Percentiles rank a stretch among this genome's conserved stretches.
phyloP scores from a whole-genome alignment of 2,113 vertebrate species.

The Tupaia chinensis region DNA sequence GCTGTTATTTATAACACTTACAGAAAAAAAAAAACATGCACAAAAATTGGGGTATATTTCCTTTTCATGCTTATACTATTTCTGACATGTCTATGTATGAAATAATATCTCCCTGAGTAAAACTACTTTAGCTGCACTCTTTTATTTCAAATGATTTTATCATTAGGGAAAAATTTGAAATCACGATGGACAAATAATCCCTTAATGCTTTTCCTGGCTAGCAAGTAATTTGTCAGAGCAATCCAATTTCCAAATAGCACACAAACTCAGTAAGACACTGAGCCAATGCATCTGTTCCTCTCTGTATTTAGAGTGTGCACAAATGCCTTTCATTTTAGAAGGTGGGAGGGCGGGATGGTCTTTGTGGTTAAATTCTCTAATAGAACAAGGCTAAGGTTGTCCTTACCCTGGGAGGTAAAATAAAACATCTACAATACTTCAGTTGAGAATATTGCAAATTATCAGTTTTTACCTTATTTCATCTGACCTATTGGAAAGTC shows the following conservation, averaged over 20 bases:
- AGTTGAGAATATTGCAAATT: neutral
- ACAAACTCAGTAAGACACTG: conserved; percentile 33
- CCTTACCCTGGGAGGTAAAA: neutral
- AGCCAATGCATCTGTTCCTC: conserved; percentile 71
- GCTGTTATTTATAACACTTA: conserved; percentile 53
- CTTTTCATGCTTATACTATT: conserved; percentile 61
- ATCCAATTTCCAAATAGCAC: conserved; percentile 62
- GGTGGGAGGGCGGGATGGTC: neutral
- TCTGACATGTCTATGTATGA: conserved; percentile 56
- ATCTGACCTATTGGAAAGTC: neutral
- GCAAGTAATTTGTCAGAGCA: conserved; percentile 72
- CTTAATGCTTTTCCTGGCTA: conserved; percentile 75
- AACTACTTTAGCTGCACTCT: conserved; percentile 36
- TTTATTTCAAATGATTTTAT: conserved; percentile 70
- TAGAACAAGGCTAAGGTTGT: neutral
- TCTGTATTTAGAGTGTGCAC: conserved; percentile 43
- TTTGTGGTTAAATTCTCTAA: conserved; percentile 28
- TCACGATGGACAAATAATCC: conserved; percentile 71
- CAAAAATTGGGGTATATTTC: conserved; percentile 44
- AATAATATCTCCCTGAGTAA: conserved; percentile 64
- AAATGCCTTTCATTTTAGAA: conserved; percentile 19
- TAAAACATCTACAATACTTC: neutral
- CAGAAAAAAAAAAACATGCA: conserved; percentile 34
- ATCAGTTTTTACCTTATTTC: conserved; percentile 24
- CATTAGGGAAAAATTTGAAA: conserved; percentile 72